These are phyloP conservation scores for Engystomops pustulosus DNA, from an alignment of 2,113 vertebrate species.

Conservation along the genomic window DNA sequence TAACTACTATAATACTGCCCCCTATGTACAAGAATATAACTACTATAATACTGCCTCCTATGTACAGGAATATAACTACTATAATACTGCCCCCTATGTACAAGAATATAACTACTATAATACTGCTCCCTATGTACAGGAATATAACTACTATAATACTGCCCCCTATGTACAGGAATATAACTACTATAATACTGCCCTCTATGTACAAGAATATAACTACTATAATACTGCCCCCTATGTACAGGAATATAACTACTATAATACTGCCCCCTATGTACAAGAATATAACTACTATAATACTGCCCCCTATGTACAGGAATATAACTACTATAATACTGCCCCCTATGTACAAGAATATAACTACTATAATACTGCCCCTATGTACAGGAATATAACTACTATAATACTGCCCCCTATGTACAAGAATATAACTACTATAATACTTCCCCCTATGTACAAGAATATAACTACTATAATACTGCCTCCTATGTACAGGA, in stretches of 20 bases:
- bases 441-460: background rate
- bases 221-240: constrained; percentile 4
- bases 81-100: background rate
- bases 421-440: background rate
- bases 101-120: constrained; percentile 19
- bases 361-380: constrained; percentile 19
- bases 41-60: constrained; percentile 2
- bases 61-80: background rate
- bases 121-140: constrained; percentile 11
- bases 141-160: constrained; percentile 23
- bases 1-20: constrained; percentile 14
- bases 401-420: constrained; percentile 11
- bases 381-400: background rate
- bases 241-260: constrained; percentile 8
- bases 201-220: constrained; percentile 8
- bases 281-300: constrained; percentile 25
- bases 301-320: constrained; percentile 3
- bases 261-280: constrained; percentile 5
- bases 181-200: constrained; percentile 20
- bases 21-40: constrained; percentile 3
- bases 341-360: background rate
- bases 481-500: constrained; percentile 15
- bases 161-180: background rate
- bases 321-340: constrained; percentile 14
- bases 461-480: constrained; percentile 20